Conservation (phyloP, 2,797 vertebrate species). For the Sebastolobus altivelis region DNA sequence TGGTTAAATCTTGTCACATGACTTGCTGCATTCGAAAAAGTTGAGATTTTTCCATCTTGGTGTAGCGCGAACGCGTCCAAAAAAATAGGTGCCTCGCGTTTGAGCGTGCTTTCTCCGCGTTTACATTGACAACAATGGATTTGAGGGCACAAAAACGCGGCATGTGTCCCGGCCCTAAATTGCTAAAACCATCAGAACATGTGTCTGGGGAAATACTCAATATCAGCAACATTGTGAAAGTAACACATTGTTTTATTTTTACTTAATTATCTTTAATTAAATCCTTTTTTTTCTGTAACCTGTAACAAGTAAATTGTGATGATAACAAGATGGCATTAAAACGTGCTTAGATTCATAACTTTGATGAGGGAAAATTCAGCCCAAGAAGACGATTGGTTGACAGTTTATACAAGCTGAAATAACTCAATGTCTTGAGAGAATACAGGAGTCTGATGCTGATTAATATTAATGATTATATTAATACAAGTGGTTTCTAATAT, state of each 20-base stretch:
- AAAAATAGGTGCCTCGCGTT: background rate
- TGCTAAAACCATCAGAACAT: background rate
- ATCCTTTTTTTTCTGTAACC: background rate
- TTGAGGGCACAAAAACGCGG: background rate
- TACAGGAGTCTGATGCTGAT: background rate
- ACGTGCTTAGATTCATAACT: background rate
- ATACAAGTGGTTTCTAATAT: background rate
- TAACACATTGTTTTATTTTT: background rate
- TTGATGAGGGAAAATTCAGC: background rate
- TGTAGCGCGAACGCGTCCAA: background rate
- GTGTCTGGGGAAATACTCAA: background rate
- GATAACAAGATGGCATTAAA: background rate
- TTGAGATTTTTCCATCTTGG: background rate
- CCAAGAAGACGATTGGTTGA: background rate
- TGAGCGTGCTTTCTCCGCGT: too few species aligned
- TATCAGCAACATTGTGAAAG: background rate
- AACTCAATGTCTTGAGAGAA: background rate
- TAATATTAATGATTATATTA: background rate
- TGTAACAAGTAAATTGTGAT: background rate
- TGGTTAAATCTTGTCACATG: background rate
- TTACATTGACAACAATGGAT: background rate
- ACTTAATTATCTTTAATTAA: background rate
- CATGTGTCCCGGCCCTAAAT: background rate
- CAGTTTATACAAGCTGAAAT: background rate
- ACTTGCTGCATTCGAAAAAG: background rate